These are phyloP conservation scores for Allobates femoralis DNA, from an alignment of 2,797 vertebrate species.

Conservation along the genomic window DNA sequence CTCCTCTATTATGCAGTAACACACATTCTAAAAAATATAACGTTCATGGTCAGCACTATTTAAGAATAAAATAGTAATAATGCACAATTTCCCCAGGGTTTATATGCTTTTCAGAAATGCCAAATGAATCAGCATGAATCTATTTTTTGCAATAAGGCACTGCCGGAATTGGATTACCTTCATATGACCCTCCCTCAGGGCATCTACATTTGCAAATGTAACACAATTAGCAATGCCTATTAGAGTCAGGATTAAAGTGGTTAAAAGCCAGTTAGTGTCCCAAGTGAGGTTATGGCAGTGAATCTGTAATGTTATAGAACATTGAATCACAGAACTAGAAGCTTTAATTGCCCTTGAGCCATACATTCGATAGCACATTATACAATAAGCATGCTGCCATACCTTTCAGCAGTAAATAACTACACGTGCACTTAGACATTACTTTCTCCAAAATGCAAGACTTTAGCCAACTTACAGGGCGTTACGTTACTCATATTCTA, in stretches of 20 bases:
- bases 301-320: slow-evolving; percentile 63
- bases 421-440: slow-evolving; percentile 41
- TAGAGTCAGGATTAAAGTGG: slow-evolving; percentile 65
- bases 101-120: slow-evolving; percentile 57
- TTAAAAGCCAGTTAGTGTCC: slow-evolving; percentile 64
- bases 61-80: slow-evolving; percentile 60
- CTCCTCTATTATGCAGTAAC: slow-evolving; percentile 36
- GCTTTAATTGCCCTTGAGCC: slow-evolving; percentile 63
- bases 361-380: slow-evolving; percentile 56
- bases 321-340: slow-evolving; percentile 59
- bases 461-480: neutral
- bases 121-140: slow-evolving; percentile 64
- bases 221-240: slow-evolving; percentile 65
- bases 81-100: slow-evolving; percentile 50
- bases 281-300: slow-evolving; percentile 64
- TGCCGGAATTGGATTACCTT: slow-evolving; percentile 64
- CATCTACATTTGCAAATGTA: slow-evolving; percentile 64
- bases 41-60: slow-evolving; percentile 56
- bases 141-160: slow-evolving; percentile 65
- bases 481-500: slow-evolving; percentile 6
- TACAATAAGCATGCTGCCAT: slow-evolving; percentile 49
- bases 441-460: slow-evolving; percentile 14
- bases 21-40: slow-evolving; percentile 24
- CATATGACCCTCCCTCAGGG: slow-evolving; percentile 64
- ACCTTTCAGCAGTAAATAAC: slow-evolving; percentile 54